Conservation (phyloP, 2,888 invertebrate genomes). For the Platynereis dumerilii region DNA sequence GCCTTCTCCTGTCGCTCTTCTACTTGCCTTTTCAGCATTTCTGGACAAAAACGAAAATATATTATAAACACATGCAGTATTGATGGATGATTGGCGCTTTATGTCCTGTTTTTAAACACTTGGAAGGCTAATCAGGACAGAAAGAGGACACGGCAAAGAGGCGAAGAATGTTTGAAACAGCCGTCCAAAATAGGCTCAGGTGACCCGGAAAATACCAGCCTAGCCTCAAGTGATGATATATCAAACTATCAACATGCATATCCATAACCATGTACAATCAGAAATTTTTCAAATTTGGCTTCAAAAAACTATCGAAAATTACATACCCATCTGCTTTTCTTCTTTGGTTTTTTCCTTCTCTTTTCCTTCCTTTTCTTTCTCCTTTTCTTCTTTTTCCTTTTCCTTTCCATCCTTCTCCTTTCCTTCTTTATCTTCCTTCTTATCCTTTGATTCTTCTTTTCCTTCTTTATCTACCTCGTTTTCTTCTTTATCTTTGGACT, state of each 20-base stretch:
- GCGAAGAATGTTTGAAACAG: too few relatives aligned
- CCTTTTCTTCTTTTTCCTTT: constrained; percentile 6
- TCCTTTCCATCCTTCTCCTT: constrained; percentile 7
- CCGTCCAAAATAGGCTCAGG: too few relatives aligned
- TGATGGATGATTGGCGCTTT: too few relatives aligned
- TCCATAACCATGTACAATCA: too few relatives aligned
- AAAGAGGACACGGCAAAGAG: too few relatives aligned
- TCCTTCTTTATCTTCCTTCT: constrained; percentile 1
- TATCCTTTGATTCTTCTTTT: constrained; percentile 9
- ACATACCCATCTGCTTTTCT: constrained; percentile 1
- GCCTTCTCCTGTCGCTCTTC: constrained; percentile 21
- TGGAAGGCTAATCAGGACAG: too few relatives aligned
- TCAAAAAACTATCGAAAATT: too few relatives aligned
- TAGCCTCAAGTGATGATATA: too few relatives aligned
- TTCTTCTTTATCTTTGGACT: constrained; percentile 2
- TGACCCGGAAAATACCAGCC: constrained; percentile 4
- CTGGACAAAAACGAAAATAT: background rate
- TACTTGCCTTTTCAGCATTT: background rate
- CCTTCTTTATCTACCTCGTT: constrained; percentile 6
- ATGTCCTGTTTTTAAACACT: too few relatives aligned
- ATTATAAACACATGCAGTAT: background rate
- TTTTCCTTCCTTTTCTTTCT: constrained; percentile 5
- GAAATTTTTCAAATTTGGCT: too few relatives aligned
- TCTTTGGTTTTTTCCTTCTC: background rate
- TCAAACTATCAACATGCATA: too few relatives aligned